A percentile compares a stretch with the other conserved stretches of the same genome.
phyloP scores from a whole-genome alignment of 2,888 invertebrate genomes.

The Digitonthophagus gazella region DNA sequence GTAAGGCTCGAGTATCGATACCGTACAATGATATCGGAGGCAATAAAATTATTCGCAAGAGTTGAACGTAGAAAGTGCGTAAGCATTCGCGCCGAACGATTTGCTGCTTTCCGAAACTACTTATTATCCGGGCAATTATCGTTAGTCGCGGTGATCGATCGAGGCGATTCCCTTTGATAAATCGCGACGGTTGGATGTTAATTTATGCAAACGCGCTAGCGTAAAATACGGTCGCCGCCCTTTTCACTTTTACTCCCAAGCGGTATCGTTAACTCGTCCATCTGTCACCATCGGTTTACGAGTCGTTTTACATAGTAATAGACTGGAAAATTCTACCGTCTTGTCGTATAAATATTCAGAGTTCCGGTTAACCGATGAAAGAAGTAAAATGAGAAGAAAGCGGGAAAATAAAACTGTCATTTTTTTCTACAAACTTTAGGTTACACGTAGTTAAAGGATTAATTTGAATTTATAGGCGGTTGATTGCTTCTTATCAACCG shows the following conservation, averaged over 20 bases:
- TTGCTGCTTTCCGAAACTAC: background rate
- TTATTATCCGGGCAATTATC: background rate
- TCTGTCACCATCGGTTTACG: background rate
- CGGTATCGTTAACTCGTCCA: background rate
- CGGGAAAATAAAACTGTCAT: background rate
- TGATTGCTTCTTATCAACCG: background rate
- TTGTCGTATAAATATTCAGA: background rate
- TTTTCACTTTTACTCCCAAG: background rate
- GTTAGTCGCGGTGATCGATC: background rate
- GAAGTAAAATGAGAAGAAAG: background rate
- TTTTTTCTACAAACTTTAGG: background rate
- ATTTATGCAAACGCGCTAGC: background rate
- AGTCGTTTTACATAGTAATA: background rate
- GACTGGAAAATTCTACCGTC: background rate
- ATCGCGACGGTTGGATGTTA: background rate
- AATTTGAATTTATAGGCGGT: background rate
- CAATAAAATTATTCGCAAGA: background rate
- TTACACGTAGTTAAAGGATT: background rate
- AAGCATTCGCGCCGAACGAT: background rate
- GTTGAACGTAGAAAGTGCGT: background rate
- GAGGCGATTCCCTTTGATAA: background rate
- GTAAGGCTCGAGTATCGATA: background rate
- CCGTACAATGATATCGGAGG: background rate
- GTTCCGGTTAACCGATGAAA: background rate
- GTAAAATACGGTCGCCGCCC: background rate